Conservation (phyloP, 2,888 invertebrate species). For the Trissolcus japonicus region DNA sequence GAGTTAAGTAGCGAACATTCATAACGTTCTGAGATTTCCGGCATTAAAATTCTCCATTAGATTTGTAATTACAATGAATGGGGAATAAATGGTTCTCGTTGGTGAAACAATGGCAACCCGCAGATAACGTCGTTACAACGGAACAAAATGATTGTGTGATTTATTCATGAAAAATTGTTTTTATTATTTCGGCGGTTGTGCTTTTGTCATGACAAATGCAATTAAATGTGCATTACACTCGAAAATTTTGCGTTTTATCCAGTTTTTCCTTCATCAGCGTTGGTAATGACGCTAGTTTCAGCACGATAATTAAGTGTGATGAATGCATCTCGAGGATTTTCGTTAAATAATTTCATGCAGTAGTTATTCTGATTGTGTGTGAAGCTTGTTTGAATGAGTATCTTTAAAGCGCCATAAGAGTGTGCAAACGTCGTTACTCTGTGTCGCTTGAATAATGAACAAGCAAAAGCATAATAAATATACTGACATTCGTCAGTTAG, state of each 20-base stretch:
- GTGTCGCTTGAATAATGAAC: slow-evolving; percentile 49
- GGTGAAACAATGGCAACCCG: slow-evolving; percentile 9
- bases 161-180: not conserved
- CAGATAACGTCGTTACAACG: slow-evolving; percentile 5
- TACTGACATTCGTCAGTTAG: slow-evolving; percentile 43
- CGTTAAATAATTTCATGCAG: slow-evolving; percentile 11
- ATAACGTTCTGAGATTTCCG: slow-evolving; percentile 39
- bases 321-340: slow-evolving; percentile 2
- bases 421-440: slow-evolving; percentile 37
- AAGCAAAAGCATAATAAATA: slow-evolving; percentile 42
- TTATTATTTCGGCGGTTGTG: not conserved
- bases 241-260: too few species aligned
- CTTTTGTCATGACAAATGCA: not conserved
- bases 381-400: slow-evolving; percentile 29
- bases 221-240: too few species aligned
- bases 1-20: slow-evolving; percentile 35
- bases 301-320: not conserved
- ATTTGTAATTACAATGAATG: slow-evolving; percentile 36
- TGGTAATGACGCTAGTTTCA: slow-evolving; percentile 4
- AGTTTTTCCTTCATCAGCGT: not conserved
- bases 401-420: slow-evolving; percentile 29
- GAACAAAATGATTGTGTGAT: not conserved
- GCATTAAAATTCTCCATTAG: slow-evolving; percentile 36
- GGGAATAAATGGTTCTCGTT: slow-evolving; percentile 22
- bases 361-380: slow-evolving; percentile 34